Evolutionary conservation across 2,797 vertebrate genomes (phyloP).

Genomic region (Rallus crepitans): DNA sequence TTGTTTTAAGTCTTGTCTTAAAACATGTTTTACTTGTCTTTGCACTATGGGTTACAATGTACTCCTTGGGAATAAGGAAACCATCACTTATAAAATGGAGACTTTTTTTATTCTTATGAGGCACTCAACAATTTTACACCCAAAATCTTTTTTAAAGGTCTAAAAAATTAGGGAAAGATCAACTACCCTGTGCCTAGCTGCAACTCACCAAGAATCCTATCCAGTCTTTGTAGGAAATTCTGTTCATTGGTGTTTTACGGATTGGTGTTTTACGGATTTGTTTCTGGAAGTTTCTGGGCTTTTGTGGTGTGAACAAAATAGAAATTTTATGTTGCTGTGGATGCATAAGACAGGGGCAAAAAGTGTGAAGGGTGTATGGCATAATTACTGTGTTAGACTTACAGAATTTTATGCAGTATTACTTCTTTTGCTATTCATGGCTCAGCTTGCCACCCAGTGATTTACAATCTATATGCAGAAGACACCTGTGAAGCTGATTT

Average conservation of each 20-base stretch:
- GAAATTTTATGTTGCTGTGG: not conserved
- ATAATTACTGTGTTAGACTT: not conserved
- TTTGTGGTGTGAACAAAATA: not conserved
- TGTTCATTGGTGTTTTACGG: not conserved
- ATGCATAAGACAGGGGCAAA: not conserved
- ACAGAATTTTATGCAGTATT: not conserved
- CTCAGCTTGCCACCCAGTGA: not conserved
- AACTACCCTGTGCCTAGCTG: not conserved
- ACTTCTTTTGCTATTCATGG: not conserved
- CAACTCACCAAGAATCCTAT: not conserved
- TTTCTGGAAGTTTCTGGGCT: not conserved
- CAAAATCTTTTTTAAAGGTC: not conserved
- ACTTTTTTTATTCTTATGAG: fast-evolving
- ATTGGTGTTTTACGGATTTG: not conserved
- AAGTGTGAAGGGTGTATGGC: not conserved
- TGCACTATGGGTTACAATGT: not conserved
- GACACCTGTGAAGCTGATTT: not conserved
- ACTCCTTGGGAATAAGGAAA: not conserved
- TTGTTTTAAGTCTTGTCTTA: not conserved
- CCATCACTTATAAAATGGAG: not conserved
- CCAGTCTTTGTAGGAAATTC: not conserved
- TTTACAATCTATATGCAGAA: not conserved
- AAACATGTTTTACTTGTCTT: not conserved
- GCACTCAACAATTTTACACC: not conserved
- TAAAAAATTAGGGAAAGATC: not conserved